Evolutionary conservation across 2,888 invertebrate genomes (phyloP).

Genomic region (Elegia similella): DNA sequence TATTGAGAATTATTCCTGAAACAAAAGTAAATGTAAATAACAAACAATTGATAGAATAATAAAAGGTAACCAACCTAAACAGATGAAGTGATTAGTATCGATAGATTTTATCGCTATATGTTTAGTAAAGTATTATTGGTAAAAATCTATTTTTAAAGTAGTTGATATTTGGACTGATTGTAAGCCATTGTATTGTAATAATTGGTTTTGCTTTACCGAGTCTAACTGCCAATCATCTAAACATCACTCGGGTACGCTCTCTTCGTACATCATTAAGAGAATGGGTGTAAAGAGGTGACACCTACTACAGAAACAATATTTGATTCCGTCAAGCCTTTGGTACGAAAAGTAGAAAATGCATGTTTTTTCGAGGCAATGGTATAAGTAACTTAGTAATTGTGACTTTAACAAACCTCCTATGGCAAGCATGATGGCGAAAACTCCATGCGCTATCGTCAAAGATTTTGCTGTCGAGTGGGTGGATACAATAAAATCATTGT

Average conservation of each 20-base stretch:
- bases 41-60: not conserved
- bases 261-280: no score
- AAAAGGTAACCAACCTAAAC: not conserved
- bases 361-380: not conserved
- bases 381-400: not conserved
- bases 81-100: not conserved
- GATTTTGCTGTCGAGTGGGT: conserved; percentile 67
- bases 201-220: no score
- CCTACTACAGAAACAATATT: no score
- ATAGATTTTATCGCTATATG: no score
- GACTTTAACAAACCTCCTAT: conserved; percentile 54
- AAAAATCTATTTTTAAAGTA: no score
- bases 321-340: no score
- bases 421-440: conserved; percentile 69
- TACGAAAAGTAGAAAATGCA: not conserved
- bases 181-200: no score
- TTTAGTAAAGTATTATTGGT: no score
- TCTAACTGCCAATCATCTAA: no score
- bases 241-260: no score
- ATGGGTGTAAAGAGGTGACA: no score
- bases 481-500: conserved; percentile 66
- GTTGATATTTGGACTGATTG: no score
- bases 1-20: conserved; percentile 83
- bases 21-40: conserved; percentile 10
- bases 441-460: conserved; percentile 67